Conservation (phyloP, 37 sponge, comb jelly and placozoan species). For the Eunapius fragilis region DNA sequence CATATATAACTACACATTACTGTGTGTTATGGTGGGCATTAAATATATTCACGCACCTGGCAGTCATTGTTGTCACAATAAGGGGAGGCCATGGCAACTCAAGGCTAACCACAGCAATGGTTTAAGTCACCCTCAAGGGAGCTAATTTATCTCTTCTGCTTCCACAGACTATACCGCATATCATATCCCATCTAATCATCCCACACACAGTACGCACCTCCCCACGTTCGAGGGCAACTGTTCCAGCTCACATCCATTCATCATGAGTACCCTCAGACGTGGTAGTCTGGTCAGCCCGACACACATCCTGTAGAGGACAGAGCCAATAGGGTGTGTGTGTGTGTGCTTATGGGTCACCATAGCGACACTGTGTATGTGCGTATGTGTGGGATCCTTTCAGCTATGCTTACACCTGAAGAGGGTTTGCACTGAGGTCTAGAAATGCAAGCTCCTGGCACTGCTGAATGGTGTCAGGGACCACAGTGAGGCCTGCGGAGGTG, state of each 20-base stretch:
- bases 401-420: conserved; percentile 40
- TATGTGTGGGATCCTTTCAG: too few relatives aligned
- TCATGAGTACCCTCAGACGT: conserved; percentile 38
- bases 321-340: too few relatives aligned
- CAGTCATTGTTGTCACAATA: conserved; percentile 47
- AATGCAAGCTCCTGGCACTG: conserved; percentile 56
- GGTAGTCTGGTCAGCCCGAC: conserved; percentile 34
- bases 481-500: conserved; percentile 22
- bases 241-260: conserved; percentile 58
- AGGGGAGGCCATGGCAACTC: too few relatives aligned
- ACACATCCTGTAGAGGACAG: not conserved
- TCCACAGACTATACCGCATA: not conserved
- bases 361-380: too few relatives aligned
- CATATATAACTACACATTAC: too few relatives aligned
- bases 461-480: conserved; percentile 49
- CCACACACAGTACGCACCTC: conserved; percentile 33
- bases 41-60: conserved; percentile 66
- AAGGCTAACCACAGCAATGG: too few relatives aligned
- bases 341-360: too few relatives aligned
- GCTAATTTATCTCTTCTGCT: conserved; percentile 41
- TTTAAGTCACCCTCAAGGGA: conserved; percentile 21
- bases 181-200: not conserved
- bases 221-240: conserved; percentile 60
- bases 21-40: too few relatives aligned
- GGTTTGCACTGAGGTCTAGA: conserved; percentile 62